Base-by-base conservation (phyloP, 2,113 vertebrate species). In the Pedionomus torquatus region DNA sequence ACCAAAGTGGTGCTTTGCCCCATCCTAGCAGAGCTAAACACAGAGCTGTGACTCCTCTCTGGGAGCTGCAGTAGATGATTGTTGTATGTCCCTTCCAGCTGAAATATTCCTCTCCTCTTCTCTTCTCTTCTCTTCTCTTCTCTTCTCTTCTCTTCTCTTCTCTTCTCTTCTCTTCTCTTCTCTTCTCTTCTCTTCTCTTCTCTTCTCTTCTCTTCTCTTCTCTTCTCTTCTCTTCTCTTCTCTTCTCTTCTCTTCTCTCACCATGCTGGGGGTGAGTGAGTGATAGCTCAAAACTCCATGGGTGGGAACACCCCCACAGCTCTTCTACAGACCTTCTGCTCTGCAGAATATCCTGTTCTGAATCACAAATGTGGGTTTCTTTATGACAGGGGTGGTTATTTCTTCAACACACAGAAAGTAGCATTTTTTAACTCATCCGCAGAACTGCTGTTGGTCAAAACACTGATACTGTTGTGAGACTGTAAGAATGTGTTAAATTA, bases 221-320 rank as follows among this genome's bases (percentile, higher is more conserved):
- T 20, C 28, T 52, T 15, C 58, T 37, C 23, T 31, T 9, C 39
- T 20, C 13, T 65, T 6, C 63, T 31, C 13, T 30, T 9, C 63
- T 7, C 13, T 65, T 7, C 41, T 7, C 9, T 37, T 10, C 31
- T 33, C 3, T 33, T 10, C 31, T 20, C 28, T 52, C 20, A 35
- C 44, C 44, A 46, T 46, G 63, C 46, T 39, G 70, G 12, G 0
- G 37, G 11, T 39, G 24, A 4, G 54, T n/a, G 41, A 25, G 46
- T 68, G 15, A 20, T 23, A 74, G 31, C 24, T 37, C 0, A 0
- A 63, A 78, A 37, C 13, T 14, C 52, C 4, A 5, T 0, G 2
- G 33, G 28, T 52, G 39, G 44, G 23, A 70, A 33, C 44, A 25
- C 10, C 26, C 33, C 19, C 2, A 0, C 25, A 55, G 63, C 39